A percentile compares a stretch with the other conserved stretches of the same genome.
These are phyloP conservation scores for Drosophila rufa DNA, from an alignment of 1,140 invertebrate species.

Conservation along the genomic window DNA sequence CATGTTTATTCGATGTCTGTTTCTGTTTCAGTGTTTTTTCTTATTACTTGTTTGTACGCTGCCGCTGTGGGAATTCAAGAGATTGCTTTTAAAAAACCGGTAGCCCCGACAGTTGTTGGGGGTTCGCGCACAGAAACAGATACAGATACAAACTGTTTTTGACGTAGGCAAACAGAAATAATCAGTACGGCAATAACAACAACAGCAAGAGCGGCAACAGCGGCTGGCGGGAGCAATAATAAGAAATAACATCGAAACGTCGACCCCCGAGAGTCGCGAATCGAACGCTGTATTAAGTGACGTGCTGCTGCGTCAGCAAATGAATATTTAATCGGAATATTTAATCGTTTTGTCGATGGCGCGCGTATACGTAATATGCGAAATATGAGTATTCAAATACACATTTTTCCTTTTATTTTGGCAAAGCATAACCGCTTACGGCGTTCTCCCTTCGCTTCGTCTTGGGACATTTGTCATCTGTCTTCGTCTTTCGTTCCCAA, in stretches of 20 bases:
- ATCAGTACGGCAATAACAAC: conserved; percentile 32
- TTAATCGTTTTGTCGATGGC: conserved; percentile 50
- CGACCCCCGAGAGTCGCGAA: conserved; percentile 34
- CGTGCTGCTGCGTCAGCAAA: conserved; percentile 78
- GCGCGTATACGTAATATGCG: conserved; percentile 54
- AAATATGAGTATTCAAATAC: conserved; percentile 47
- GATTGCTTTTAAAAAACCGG: conserved; percentile 60
- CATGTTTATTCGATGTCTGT: conserved; percentile 39
- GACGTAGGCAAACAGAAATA: conserved; percentile 68
- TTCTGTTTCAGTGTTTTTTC: conserved; percentile 20
- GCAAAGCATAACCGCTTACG: conserved; percentile 4
- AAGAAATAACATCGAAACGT: conserved; percentile 56
- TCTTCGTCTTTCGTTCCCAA: conserved; percentile 10
- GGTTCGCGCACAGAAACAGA: conserved; percentile 21
- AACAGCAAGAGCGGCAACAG: neutral
- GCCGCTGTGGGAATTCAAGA: conserved; percentile 54
- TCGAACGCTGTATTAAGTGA: conserved; percentile 65
- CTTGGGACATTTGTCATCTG: conserved; percentile 20
- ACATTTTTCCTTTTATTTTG: conserved; percentile 9
- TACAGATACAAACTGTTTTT: conserved; percentile 53
- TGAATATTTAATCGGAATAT: conserved; percentile 79
- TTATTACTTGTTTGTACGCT: conserved; percentile 23
- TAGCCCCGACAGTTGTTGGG: conserved; percentile 41
- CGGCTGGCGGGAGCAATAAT: conserved; percentile 35
- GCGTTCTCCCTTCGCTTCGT: neutral